Percentiles rank a stretch among this genome's conserved stretches.
phyloP scores from a whole-genome alignment of 2,113 vertebrate genomes.

The Hyperopisus bebe region DNA sequence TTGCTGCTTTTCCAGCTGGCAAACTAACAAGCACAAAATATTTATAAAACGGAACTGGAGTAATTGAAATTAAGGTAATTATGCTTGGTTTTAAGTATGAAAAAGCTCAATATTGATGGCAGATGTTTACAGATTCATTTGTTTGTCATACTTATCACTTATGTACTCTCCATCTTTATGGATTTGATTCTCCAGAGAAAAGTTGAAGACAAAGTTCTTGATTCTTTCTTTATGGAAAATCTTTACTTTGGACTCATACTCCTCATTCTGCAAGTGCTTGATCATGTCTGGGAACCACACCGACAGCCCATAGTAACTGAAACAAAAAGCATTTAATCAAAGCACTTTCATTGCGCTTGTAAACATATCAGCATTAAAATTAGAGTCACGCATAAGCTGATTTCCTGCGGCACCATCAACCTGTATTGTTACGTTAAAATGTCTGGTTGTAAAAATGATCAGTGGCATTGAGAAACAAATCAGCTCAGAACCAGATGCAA shows the following conservation, averaged over 20 bases:
- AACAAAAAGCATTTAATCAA: constrained; percentile 9
- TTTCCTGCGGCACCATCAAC: neutral
- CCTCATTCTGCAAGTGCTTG: constrained; percentile 86
- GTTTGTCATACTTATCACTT: constrained; percentile 73
- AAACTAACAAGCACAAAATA: neutral
- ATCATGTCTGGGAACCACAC: constrained; percentile 99
- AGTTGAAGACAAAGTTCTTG: constrained; percentile 85
- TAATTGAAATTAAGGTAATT: neutral
- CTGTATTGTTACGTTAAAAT: neutral
- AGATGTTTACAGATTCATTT: neutral
- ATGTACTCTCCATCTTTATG: constrained; percentile 81
- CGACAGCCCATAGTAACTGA: constrained; percentile 87
- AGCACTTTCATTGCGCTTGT: neutral
- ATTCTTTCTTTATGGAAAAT: constrained; percentile 75
- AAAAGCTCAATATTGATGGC: neutral
- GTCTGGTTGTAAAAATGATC: neutral
- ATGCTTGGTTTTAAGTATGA: neutral
- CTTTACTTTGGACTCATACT: constrained; percentile 77
- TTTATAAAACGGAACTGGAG: neutral
- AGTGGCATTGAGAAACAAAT: neutral
- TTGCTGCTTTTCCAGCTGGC: neutral
- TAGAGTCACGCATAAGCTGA: neutral
- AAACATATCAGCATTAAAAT: neutral
- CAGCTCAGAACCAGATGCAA: neutral
- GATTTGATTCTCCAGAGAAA: constrained; percentile 91